A percentile compares a stretch with the other conserved stretches of the same genome.
phyloP scores from a whole-genome alignment of 2,113 vertebrate species.

The Synchiropus splendidus region DNA sequence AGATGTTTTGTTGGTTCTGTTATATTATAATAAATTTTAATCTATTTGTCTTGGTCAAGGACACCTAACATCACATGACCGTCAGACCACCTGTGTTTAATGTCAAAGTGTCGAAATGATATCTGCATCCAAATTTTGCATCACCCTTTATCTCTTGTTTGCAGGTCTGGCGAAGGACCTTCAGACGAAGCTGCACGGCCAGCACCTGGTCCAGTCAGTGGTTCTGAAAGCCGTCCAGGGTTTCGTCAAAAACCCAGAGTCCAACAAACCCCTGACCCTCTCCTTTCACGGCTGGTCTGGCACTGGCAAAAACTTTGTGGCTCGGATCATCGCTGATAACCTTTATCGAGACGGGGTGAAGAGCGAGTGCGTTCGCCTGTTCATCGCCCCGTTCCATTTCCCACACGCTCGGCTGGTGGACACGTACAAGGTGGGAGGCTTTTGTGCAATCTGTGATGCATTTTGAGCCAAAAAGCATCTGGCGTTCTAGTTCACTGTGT shows the following conservation, averaged over 20 bases:
- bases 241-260: slow-evolving; percentile 70
- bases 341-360: slow-evolving; percentile 80
- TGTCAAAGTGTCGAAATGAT: too few species aligned
- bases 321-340: slow-evolving; percentile 78
- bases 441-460: too few species aligned
- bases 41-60: too few species aligned
- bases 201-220: slow-evolving; percentile 78
- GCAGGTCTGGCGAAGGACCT: slow-evolving; percentile 79
- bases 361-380: slow-evolving; percentile 81
- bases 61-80: too few species aligned
- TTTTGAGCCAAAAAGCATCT: too few species aligned
- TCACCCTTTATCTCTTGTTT: slow-evolving; percentile 2
- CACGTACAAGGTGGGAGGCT: slow-evolving; percentile 78
- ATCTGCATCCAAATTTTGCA: too few species aligned
- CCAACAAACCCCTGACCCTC: slow-evolving; percentile 77
- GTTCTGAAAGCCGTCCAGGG: slow-evolving; percentile 67
- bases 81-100: too few species aligned
- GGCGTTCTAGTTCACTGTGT: too few species aligned
- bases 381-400: slow-evolving; percentile 85
- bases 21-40: too few species aligned
- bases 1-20: too few species aligned
- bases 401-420: slow-evolving; percentile 77
- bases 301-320: slow-evolving; percentile 93
- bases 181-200: slow-evolving; percentile 76
- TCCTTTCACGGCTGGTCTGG: slow-evolving; percentile 95